Percentiles rank a stretch among this genome's conserved stretches.
Evolutionary conservation across 2,797 vertebrate genomes (phyloP).

Genomic region (Anas georgica): DNA sequence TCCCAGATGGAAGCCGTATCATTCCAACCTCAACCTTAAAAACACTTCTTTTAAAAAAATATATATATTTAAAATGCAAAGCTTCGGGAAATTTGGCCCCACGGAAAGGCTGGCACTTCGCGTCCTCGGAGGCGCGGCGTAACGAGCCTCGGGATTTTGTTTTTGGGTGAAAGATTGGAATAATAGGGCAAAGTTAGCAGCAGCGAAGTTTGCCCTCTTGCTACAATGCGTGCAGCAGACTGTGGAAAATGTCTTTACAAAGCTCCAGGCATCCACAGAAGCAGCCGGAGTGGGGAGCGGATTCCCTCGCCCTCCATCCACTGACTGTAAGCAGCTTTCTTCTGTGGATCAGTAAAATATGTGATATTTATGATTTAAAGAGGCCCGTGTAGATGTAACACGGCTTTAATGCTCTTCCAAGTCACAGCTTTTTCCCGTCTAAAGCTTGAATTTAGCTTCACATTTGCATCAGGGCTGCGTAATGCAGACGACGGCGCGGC

Average conservation of each 20-base stretch:
- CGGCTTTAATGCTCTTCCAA: background rate
- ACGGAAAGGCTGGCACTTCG: fast-evolving
- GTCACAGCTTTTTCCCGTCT: background rate
- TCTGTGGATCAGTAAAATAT: background rate
- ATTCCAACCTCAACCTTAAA: background rate
- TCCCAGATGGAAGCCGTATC: slow-evolving; percentile 31
- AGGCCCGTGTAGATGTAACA: background rate
- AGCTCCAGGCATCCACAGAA: background rate
- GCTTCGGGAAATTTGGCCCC: background rate
- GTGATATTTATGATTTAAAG: too few relatives aligned
- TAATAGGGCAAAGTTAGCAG: background rate
- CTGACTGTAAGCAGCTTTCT: background rate
- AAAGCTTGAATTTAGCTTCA: background rate
- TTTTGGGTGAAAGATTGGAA: background rate
- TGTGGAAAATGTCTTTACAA: slow-evolving; percentile 9
- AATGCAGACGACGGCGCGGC: fast-evolving
- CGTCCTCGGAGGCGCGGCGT: fast-evolving
- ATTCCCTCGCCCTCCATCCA: background rate
- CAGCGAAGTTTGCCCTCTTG: slow-evolving; percentile 25
- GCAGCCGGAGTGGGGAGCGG: background rate
- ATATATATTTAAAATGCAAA: background rate
- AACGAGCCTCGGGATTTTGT: background rate
- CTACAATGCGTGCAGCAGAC: background rate
- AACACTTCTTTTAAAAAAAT: background rate
- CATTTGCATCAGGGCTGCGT: background rate